Evolutionary conservation across 2,888 invertebrate genomes (phyloP).

Genomic region (Luperina testacea): DNA sequence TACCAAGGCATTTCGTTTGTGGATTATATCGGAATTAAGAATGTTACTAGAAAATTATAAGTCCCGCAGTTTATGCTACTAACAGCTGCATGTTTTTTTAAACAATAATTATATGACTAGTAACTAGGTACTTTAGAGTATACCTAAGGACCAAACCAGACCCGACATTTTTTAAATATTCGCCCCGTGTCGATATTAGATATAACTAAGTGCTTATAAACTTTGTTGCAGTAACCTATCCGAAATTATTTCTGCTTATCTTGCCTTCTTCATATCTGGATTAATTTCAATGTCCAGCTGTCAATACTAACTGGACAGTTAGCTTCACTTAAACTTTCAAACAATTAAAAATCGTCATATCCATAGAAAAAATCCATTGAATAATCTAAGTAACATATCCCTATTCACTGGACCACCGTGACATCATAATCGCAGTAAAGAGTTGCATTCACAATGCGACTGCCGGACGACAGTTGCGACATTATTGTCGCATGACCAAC

Average conservation of each 20-base stretch:
- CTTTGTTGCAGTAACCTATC: background rate
- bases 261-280: background rate
- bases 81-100: background rate
- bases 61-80: background rate
- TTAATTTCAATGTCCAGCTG: background rate
- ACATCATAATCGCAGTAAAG: conserved; percentile 63
- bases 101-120: background rate
- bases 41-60: background rate
- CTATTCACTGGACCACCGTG: conserved; percentile 59
- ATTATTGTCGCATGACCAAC: conserved; percentile 60
- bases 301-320: conserved; percentile 14
- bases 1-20: conserved; percentile 2
- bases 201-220: background rate
- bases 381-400: conserved; percentile 42
- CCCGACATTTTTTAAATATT: background rate
- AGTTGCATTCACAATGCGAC: conserved; percentile 58
- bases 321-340: conserved; percentile 2
- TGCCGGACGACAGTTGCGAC: conserved; percentile 61
- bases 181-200: background rate
- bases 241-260: background rate
- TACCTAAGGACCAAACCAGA: background rate
- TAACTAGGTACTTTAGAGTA: background rate
- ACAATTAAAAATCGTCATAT: conserved; percentile 27
- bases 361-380: conserved; percentile 26
- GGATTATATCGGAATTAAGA: background rate